Evolutionary conservation across 2,888 invertebrate genomes (phyloP), one percentile per base, ranked within the genome.

Genomic region (Ypsolopha scabrella): DNA sequence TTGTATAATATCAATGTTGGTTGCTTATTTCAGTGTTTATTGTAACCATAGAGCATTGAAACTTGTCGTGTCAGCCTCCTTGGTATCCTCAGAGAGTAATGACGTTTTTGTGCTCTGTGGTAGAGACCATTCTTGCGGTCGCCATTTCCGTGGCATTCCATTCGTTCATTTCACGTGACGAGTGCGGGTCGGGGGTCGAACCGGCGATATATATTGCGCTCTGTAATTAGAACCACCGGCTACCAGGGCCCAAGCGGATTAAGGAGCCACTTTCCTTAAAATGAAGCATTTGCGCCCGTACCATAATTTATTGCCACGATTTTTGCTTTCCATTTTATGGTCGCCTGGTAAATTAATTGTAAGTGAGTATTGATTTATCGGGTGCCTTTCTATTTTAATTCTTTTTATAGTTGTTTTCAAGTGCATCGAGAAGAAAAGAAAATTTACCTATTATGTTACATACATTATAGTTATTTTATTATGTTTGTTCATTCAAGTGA

Each of bases 181-280:
- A 78, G 75, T 70, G 47, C 41, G 51, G 56, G 52, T 51, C 53
- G 66, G 47, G 67, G 69, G 66, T 70, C 70, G 62, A 66, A 55
- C 51, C 62, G 63, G 68, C 73, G 70, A 50, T 46, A 51, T 78
- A 78, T 79, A 76, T 80, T 74, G 78, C 76, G 70, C 65, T 58
- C 64, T 60, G 78, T 78, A 80, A 83, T 83, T 81, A 81, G 75
- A 67, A 64, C 75, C 75, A 67, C 63, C 66, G 73, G 72, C 70
- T 68, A 75, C 78, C 73, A 75, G 70, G 69, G 67, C 61, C 60
- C 60, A 68, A 66, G 64, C 68, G 80, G 77, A 80, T 81, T 80
- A 78, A 75, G 79, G 68, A 73, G 71, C 62, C 65, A 67, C 68
- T 65, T 68, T 70, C 69, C 79, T 78, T 78, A 70, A 77, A 80